Percentiles rank a stretch among this genome's conserved stretches.
Conservation (phyloP, 2,797 vertebrate genomes). For the Hippoglossus hippoglossus region DNA sequence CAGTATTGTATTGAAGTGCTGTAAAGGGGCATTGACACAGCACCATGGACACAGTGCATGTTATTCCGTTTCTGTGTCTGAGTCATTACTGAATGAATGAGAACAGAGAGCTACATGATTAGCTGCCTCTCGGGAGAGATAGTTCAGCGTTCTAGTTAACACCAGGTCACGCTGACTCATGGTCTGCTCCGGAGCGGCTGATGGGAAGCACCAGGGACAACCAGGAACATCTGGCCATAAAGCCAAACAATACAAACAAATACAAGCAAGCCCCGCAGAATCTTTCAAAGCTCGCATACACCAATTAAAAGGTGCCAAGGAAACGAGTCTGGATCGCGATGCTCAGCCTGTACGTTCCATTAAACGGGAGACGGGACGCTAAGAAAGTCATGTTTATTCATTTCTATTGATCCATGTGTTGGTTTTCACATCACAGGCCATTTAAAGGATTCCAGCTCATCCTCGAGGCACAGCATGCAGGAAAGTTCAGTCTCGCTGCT, state of each 20-base stretch:
- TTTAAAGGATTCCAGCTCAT: neutral
- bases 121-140: neutral
- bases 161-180: constrained; percentile 54
- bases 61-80: constrained; percentile 8
- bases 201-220: constrained; percentile 59
- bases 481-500: too few species aligned
- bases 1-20: neutral
- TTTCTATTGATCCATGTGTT: neutral
- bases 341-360: constrained; percentile 2
- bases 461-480: neutral
- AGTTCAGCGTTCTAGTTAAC: constrained; percentile 1
- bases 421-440: neutral
- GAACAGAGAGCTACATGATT: neutral
- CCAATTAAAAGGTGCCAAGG: constrained; percentile 45
- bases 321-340: neutral
- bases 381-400: neutral
- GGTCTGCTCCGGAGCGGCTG: constrained; percentile 28
- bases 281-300: constrained; percentile 41
- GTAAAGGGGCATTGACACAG: constrained; percentile 12
- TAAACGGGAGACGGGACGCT: neutral
- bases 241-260: constrained; percentile 51
- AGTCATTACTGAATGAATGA: constrained; percentile 36
- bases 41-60: constrained; percentile 11
- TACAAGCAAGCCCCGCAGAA: constrained; percentile 31
- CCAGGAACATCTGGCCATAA: constrained; percentile 65